phyloP scores from a whole-genome alignment of 1,140 invertebrate species.

The Ostrea edulis region DNA sequence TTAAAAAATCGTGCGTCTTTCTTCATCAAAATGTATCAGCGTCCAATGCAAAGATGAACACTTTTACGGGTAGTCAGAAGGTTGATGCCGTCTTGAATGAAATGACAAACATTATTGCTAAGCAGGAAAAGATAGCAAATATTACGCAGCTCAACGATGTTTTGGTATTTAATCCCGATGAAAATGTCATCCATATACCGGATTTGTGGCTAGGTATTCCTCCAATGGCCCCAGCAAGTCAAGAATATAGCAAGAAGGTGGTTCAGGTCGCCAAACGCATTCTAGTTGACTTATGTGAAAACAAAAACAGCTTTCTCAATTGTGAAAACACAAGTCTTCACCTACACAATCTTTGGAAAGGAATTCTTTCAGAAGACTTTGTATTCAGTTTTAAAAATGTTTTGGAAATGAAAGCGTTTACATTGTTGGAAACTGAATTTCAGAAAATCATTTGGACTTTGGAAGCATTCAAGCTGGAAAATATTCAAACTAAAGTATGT shows the following conservation, averaged over 20 bases:
- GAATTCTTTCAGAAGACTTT: no score
- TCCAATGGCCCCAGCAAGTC: conserved; percentile 47
- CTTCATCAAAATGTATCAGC: conserved; percentile 57
- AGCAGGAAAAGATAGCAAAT: conserved; percentile 39
- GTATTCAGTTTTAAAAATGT: no score
- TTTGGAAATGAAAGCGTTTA: no score
- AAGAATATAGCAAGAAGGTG: conserved; percentile 12
- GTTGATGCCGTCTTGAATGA: conserved; percentile 33
- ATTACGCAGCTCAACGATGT: conserved; percentile 44
- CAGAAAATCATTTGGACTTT: no score
- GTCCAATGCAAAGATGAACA: neutral
- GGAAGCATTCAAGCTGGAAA: no score
- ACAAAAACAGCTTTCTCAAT: neutral
- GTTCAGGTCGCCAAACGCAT: neutral
- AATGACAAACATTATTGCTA: conserved; percentile 41
- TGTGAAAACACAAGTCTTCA: neutral
- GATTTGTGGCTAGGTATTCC: conserved; percentile 52
- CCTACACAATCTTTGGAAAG: no score
- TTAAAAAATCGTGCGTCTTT: conserved; percentile 45
- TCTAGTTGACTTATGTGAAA: neutral
- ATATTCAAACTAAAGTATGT: no score
- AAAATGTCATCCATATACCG: conserved; percentile 38
- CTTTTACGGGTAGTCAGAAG: conserved; percentile 30
- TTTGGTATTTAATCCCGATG: conserved; percentile 41
- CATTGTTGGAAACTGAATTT: no score